phyloP scores from a whole-genome alignment of 1,140 invertebrate species.

The Nasonia vitripennis region DNA sequence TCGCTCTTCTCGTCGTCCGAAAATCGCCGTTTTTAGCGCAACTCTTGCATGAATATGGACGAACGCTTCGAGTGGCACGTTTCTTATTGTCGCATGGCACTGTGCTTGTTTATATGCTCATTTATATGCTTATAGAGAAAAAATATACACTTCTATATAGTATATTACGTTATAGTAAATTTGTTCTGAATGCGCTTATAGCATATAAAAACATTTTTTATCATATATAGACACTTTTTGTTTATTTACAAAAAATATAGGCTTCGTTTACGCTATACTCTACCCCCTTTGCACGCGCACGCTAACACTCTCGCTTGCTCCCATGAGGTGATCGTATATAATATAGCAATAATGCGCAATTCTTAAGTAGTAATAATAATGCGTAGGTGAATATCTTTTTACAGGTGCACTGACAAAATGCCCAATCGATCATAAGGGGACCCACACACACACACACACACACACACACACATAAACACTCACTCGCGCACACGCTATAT shows the following conservation, averaged over 20 bases:
- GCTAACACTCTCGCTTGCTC: conserved; percentile 8
- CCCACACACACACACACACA: conserved; percentile 12
- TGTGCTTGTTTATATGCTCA: not conserved
- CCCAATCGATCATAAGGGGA: conserved; percentile 46
- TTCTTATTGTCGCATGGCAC: conserved; percentile 49
- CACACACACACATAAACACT: conserved; percentile 1
- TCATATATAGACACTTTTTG: not conserved
- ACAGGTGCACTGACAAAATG: conserved; percentile 57
- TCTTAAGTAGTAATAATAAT: conserved; percentile 45
- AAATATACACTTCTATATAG: conserved; percentile 21
- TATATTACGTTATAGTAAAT: not conserved
- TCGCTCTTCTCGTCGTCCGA: not conserved
- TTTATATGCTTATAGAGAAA: conserved; percentile 20
- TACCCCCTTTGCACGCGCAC: conserved; percentile 12
- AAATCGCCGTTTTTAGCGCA: not conserved
- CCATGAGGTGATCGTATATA: conserved; percentile 1
- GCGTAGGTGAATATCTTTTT: conserved; percentile 46
- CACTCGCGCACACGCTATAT: conserved; percentile 37
- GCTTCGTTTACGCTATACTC: not conserved
- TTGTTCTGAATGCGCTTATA: conserved; percentile 19
- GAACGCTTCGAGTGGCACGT: not conserved
- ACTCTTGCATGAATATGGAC: not conserved
- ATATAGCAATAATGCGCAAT: conserved; percentile 17
- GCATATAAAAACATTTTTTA: conserved; percentile 37
- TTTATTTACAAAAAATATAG: conserved; percentile 42